phyloP scores from a whole-genome alignment of 2,888 invertebrate genomes.

The Phalera bucephala region DNA sequence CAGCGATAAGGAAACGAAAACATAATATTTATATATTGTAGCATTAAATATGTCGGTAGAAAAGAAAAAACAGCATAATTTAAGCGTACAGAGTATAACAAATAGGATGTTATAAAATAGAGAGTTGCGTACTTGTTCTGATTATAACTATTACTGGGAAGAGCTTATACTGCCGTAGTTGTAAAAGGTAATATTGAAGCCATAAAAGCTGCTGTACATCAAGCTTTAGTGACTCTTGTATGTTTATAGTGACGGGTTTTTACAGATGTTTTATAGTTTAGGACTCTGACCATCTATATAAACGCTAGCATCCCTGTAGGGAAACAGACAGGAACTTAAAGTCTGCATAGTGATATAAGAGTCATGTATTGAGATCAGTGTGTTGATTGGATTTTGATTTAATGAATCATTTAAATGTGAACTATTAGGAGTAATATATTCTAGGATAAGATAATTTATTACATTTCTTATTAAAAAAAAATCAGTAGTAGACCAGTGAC shows the following conservation, averaged over 20 bases:
- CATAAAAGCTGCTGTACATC: conserved; percentile 22
- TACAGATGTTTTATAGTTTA: conserved; percentile 19
- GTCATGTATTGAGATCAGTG: no score
- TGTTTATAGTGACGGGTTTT: conserved; percentile 32
- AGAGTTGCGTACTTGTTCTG: neutral
- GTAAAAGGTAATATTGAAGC: conserved; percentile 20
- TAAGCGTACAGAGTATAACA: neutral
- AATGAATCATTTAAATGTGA: no score
- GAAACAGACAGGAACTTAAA: neutral
- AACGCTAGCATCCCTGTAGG: neutral
- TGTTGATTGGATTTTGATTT: no score
- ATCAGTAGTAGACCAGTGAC: no score
- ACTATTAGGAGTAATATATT: no score
- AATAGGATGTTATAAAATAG: neutral
- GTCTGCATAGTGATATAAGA: no score
- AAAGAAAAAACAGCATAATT: no score
- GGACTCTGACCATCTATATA: conserved; percentile 3
- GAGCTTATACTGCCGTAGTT: conserved; percentile 2
- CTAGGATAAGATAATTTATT: no score
- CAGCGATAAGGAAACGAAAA: no score
- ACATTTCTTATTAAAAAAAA: no score
- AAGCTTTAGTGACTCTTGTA: conserved; percentile 25
- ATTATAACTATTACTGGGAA: neutral
- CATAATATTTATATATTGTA: no score
- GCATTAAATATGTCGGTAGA: no score